Evolutionary conservation across 2,797 vertebrate species (phyloP), one percentile per base, ranked within the genome.

Genomic region (Sorex maritimensis): DNA sequence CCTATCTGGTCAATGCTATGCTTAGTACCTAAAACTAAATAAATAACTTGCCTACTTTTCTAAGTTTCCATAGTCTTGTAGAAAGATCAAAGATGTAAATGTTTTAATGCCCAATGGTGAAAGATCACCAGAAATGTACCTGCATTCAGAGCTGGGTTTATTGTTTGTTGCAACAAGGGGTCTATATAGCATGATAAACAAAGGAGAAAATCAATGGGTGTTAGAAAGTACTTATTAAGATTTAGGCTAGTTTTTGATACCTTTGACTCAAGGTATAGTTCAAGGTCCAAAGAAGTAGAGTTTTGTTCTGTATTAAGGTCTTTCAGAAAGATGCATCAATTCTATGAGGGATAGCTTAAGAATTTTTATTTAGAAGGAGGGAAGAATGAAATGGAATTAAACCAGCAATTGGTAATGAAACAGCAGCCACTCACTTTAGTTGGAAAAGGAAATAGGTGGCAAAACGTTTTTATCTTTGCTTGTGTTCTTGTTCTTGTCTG

Each of bases 21-120:
- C 23, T 88, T 83, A 23, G 10, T 83, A 14, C 34, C 71, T 71
- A 68, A 41, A 19, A 21, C 12, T 73, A 73, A 67, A 71, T 13
- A n/a, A 88, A 58, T 21, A 34, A 58, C 75, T 30, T 52, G 41
- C 55, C 28, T 15, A 65, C 24, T 78, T 91, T 44, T 88, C 44
- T 55, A 83, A 86, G 6, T 83, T 67, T 86, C 68, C 55, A 69
- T 30, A 67, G 11, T 91, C 65, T 63, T 28, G 24, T 69, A 52
- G 38, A 87, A 93, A 92, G 78, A 91, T 92, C 2, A 89, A 87
- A 77, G 89, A 55, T 52, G 24, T 81, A 92, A 88, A 86, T 68
- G 12, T 9, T 83, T 88, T 28, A 30, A 86, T 81, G 38, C 78
- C 34, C 8, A 74, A 58, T 38, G 86, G 34, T 2, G 24, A 81